Percentiles rank a stretch among this genome's conserved stretches.
Evolutionary conservation across 1,140 invertebrate species (phyloP).

Genomic region (Drosophila oshimai): DNA sequence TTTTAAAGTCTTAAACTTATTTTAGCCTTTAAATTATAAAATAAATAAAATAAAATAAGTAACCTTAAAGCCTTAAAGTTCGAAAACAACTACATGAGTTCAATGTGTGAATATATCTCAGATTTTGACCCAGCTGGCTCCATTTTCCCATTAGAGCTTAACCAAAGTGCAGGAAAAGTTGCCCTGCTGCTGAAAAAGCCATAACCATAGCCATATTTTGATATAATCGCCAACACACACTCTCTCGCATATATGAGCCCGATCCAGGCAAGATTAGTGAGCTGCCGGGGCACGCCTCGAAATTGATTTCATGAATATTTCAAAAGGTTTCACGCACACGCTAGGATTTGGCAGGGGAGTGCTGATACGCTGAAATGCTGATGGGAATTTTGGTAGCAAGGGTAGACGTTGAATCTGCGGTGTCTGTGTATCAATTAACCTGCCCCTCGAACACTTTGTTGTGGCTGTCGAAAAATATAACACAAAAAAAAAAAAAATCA

Average conservation of each 20-base stretch:
- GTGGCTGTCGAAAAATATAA: constrained; percentile 32
- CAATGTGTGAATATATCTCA: not conserved
- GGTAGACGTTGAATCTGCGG: constrained; percentile 26
- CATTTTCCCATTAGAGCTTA: constrained; percentile 4
- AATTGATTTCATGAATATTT: constrained; percentile 81
- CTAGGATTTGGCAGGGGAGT: not conserved
- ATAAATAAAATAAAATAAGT: no score
- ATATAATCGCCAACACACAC: constrained; percentile 35
- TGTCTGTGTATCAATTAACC: constrained; percentile 72
- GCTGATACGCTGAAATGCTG: no score
- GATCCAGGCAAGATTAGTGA: constrained; percentile 35
- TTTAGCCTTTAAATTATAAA: no score
- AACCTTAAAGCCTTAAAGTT: not conserved
- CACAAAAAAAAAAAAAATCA: constrained; percentile 9
- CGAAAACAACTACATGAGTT: not conserved
- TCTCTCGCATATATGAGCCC: not conserved
- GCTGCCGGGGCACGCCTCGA: constrained; percentile 30
- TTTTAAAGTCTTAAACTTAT: no score
- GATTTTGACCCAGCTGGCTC: not conserved
- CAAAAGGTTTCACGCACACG: constrained; percentile 62
- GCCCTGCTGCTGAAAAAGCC: not conserved
- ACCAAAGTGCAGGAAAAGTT: constrained; percentile 10
- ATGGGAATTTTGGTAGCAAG: not conserved
- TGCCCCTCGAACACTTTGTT: constrained; percentile 67
- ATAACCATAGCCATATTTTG: constrained; percentile 47